Evolutionary conservation across 2,797 vertebrate species (phyloP).

Genomic region (Lates japonicus): DNA sequence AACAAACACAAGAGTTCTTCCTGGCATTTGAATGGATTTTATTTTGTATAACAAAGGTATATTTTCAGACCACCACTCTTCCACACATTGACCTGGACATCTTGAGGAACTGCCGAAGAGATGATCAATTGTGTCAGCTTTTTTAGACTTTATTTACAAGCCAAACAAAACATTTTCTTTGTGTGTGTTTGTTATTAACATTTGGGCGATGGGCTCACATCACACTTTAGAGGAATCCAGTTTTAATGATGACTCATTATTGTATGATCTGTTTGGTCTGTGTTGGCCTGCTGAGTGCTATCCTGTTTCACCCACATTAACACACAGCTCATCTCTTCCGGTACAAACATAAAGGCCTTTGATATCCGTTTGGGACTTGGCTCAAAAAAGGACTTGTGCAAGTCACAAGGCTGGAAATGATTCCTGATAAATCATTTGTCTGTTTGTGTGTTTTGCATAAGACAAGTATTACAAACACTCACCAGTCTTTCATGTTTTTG

Average conservation of each 20-base stretch:
- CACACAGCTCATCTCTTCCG: slow-evolving; percentile 39
- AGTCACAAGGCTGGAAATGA: slow-evolving; percentile 64
- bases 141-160: background rate
- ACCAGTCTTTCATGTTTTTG: background rate
- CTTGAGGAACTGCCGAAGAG: background rate
- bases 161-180: background rate
- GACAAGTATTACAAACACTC: background rate
- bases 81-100: background rate
- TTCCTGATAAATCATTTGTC: slow-evolving; percentile 20
- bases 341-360: slow-evolving; percentile 64
- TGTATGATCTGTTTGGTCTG: slow-evolving; percentile 55
- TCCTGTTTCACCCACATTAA: slow-evolving; percentile 40
- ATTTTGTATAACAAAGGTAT: background rate
- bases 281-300: slow-evolving; percentile 49
- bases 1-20: background rate
- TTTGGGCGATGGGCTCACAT: slow-evolving; percentile 9
- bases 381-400: slow-evolving; percentile 54
- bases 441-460: slow-evolving; percentile 8
- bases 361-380: slow-evolving; percentile 37
- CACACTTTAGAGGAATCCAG: background rate
- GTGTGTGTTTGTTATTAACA: slow-evolving; percentile 31
- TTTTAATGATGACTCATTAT: slow-evolving; percentile 51
- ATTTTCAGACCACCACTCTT: background rate
- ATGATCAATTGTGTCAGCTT: slow-evolving; percentile 1
- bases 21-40: background rate